Evolutionary conservation across 2,797 vertebrate species (phyloP).

Genomic region (Falco peregrinus): DNA sequence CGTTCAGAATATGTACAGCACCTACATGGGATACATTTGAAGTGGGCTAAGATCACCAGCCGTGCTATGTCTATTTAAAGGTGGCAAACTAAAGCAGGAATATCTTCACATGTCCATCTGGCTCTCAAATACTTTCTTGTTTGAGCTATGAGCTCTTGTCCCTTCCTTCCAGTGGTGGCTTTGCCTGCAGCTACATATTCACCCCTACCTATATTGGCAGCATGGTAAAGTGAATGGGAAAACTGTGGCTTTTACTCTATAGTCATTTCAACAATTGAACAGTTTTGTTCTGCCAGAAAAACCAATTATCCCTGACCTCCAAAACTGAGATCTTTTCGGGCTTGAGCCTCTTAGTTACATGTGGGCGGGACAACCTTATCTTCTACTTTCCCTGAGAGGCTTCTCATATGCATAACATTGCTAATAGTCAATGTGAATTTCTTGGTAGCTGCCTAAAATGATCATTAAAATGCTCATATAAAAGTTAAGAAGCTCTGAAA

Average conservation of each 20-base stretch:
- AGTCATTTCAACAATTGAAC: not conserved
- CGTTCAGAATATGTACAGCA: not conserved
- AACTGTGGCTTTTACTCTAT: not conserved
- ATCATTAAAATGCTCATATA: constrained; percentile 53
- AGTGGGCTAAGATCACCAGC: not conserved
- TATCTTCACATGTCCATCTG: not conserved
- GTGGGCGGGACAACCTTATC: not conserved
- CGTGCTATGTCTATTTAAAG: not conserved
- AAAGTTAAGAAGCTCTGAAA: constrained; percentile 57
- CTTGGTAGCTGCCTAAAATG: constrained; percentile 11
- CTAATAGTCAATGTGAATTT: not conserved
- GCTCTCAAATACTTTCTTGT: not conserved
- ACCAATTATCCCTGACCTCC: not conserved
- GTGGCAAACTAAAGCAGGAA: not conserved
- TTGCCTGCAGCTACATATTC: not conserved
- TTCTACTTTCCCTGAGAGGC: not conserved
- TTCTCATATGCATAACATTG: not conserved
- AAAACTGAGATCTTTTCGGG: not conserved
- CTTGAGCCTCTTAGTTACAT: not conserved
- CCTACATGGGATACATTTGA: not conserved
- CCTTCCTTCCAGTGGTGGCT: not conserved
- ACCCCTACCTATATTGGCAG: not conserved
- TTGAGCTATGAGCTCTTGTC: not conserved
- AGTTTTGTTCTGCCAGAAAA: not conserved
- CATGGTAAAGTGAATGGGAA: not conserved